Percentiles rank a stretch among this genome's conserved stretches.
Conservation (phyloP, 2,888 invertebrate genomes). For the Trisateles emortualis region DNA sequence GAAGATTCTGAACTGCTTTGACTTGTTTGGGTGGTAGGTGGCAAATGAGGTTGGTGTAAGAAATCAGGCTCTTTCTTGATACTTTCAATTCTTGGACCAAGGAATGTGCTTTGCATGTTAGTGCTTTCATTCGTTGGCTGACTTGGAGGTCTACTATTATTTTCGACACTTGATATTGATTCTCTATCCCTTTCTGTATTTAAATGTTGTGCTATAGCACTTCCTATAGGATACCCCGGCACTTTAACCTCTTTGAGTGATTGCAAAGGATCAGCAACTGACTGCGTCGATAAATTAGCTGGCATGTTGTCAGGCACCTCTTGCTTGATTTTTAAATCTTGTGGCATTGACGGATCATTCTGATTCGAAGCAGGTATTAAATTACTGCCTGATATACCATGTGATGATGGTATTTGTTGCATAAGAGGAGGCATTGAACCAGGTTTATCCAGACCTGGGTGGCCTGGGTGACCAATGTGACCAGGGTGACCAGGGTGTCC, state of each 20-base stretch:
- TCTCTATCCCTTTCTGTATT: conserved; percentile 82
- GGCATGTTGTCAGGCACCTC: conserved; percentile 85
- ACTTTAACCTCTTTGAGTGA: conserved; percentile 93
- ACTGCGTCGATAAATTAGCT: conserved; percentile 82
- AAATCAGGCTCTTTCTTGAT: conserved; percentile 92
- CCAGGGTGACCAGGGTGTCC: conserved; percentile 50
- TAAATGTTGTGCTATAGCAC: conserved; percentile 81
- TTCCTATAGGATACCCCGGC: conserved; percentile 89
- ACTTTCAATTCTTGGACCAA: conserved; percentile 89
- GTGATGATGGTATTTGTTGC: conserved; percentile 75
- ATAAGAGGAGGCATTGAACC: conserved; percentile 73
- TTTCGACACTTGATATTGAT: conserved; percentile 81
- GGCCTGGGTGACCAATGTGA: conserved; percentile 68
- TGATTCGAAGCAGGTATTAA: conserved; percentile 69
- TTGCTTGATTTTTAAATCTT: conserved; percentile 85
- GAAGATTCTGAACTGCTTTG: conserved; percentile 76
- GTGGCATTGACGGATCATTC: conserved; percentile 80
- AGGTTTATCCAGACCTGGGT: conserved; percentile 77
- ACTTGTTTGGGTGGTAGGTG: conserved; percentile 80
- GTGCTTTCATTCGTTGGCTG: conserved; percentile 81
- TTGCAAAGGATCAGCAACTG: conserved; percentile 90
- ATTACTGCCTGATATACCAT: conserved; percentile 66
- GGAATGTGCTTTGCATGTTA: conserved; percentile 84
- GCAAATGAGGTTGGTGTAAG: conserved; percentile 81
- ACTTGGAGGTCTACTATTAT: conserved; percentile 80